Conservation (phyloP, 2,797 vertebrate species). For the Myotis vivesi region DNA sequence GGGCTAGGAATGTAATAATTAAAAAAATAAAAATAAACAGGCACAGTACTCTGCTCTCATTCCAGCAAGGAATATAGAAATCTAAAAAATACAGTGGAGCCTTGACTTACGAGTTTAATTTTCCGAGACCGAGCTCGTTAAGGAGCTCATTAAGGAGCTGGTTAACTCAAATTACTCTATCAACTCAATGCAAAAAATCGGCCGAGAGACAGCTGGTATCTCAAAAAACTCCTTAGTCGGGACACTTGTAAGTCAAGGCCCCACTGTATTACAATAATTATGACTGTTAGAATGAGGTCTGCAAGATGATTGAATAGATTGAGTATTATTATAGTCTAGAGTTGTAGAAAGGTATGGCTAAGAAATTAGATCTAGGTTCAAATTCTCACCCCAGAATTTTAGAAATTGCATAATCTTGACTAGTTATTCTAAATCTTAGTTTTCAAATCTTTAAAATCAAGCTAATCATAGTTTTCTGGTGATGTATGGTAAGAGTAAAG, state of each 20-base stretch:
- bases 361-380: background rate
- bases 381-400: background rate
- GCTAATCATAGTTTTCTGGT: background rate
- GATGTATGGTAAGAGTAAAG: background rate
- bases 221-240: too few relatives aligned
- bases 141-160: too few relatives aligned
- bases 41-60: background rate
- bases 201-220: too few relatives aligned
- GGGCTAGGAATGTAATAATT: background rate
- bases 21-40: background rate
- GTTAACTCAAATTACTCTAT: too few relatives aligned
- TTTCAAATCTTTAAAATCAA: conserved; percentile 18
- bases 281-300: background rate
- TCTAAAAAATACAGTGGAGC: background rate
- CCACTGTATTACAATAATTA: background rate
- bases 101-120: too few relatives aligned
- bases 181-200: too few relatives aligned
- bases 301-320: background rate
- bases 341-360: background rate
- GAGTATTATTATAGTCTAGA: background rate
- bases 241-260: too few relatives aligned
- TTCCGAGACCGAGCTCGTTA: too few relatives aligned
- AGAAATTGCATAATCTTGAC: background rate
- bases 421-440: background rate
- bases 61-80: background rate